Evolutionary conservation across 2,888 invertebrate species (phyloP), one percentile per base, ranked within the genome.

Genomic region (Notocelia uddmanniana): DNA sequence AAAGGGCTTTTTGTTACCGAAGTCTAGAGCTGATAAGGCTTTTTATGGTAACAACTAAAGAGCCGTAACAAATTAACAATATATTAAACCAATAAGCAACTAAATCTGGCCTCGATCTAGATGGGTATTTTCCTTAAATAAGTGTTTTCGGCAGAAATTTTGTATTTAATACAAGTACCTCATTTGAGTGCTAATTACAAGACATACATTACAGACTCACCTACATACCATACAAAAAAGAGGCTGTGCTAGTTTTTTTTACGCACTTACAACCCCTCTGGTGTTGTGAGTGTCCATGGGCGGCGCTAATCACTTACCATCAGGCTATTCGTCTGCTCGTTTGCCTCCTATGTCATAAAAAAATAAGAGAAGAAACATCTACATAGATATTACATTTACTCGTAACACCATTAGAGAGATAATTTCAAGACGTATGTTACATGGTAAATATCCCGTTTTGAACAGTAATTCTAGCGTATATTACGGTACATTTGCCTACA

Each of bases 31-130:
- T 54, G 26, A 62, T 62, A 62, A 62, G 48, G 62, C 15, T 19
- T 34, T 60, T 15, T 50, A 0, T 37, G n/a, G 21, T 34, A 19
- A n/a, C n/a, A n/a, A n/a, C 19, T 19, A 50, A 63, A 50, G 8
- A 13, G 50, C 48, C 8, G 18, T 45, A 62, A 26, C 26, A n/a
- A n/a, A n/a, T n/a, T n/a, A n/a, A 50, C 26, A 15, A 15, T 31
- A 19, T 48, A 34, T 15, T 19, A 52, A 63, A 31, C 63, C 31
- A 63, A 52, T 63, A 54, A 37, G 19, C n/a, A 9, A 52, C 5
- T 37, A 64, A 54, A 54, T 64, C n/a, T 64, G 8, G 18, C 23
- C 37, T 54, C 15, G 19, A 64, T 64, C 37, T 52, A 63, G 31
- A 18, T 62, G n/a, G 45, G 19, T 50, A 18, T 50, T 31, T 19